Percentiles rank a stretch among this genome's conserved stretches.
These are phyloP conservation scores for Egretta garzetta DNA, from an alignment of 2,113 vertebrate species.

Conservation along the genomic window DNA sequence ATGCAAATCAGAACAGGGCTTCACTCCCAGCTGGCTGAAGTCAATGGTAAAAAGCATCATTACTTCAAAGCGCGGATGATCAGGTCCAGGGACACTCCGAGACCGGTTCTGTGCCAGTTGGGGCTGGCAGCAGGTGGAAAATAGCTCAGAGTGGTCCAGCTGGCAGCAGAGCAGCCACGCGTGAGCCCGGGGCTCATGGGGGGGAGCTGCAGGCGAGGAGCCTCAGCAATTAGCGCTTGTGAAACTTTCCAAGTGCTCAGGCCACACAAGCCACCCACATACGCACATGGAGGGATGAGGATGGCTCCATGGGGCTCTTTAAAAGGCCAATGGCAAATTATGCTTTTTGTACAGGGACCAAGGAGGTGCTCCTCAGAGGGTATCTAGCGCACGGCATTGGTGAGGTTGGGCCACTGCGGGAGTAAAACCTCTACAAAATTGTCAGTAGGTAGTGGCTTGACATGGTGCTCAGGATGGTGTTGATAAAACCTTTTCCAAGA, in stretches of 20 bases:
- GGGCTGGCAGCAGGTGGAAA: neutral
- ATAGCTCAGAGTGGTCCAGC: neutral
- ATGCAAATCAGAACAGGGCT: slow-evolving; percentile 28
- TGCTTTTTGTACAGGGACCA: neutral
- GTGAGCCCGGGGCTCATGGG: neutral
- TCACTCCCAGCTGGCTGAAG: slow-evolving; percentile 42
- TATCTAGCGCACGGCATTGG: neutral
- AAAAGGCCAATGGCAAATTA: neutral
- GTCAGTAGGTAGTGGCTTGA: neutral
- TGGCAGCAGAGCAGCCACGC: neutral
- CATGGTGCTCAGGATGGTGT: neutral
- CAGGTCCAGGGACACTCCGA: neutral
- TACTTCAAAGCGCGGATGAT: neutral
- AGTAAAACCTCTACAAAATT: neutral
- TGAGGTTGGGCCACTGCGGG: rapidly evolving
- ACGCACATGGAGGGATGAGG: rapidly evolving
- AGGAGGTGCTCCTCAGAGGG: neutral
- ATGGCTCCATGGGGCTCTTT: rapidly evolving
- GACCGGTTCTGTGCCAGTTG: neutral
- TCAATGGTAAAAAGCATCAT: neutral
- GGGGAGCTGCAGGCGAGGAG: neutral
- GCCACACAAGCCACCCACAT: rapidly evolving
- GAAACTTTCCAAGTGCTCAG: neutral
- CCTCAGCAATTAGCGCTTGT: neutral
- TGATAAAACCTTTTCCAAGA: neutral